Conservation (phyloP, 2,888 invertebrate species). For the Anarsia innoxiella region DNA sequence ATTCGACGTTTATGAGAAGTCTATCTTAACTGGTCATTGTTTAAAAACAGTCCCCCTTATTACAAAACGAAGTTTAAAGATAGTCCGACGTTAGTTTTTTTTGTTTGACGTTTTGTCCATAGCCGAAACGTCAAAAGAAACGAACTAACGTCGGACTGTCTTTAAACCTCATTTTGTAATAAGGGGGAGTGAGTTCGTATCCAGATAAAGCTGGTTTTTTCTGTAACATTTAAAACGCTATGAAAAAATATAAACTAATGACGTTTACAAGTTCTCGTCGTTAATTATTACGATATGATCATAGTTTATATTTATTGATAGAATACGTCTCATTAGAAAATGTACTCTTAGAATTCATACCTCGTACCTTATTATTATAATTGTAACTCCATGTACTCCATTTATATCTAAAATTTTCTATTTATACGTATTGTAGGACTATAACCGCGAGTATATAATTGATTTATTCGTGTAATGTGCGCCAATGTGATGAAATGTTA, state of each 20-base stretch:
- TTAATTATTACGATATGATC: neutral
- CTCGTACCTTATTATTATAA: conserved; percentile 22
- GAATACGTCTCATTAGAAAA: conserved; percentile 32
- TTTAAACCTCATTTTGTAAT: no score
- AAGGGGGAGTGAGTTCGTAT: no score
- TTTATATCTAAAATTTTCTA: conserved; percentile 36
- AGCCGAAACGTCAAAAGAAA: no score
- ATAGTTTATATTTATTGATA: conserved; percentile 21
- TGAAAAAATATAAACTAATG: neutral
- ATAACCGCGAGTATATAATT: conserved; percentile 49
- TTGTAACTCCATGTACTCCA: conserved; percentile 26
- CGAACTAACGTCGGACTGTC: no score
- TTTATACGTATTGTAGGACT: conserved; percentile 59
- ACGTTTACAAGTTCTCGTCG: neutral
- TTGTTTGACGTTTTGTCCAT: no score
- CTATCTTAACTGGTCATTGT: neutral
- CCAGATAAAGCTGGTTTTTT: neutral
- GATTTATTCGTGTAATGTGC: conserved; percentile 53
- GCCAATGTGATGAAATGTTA: conserved; percentile 64
- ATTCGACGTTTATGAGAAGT: neutral
- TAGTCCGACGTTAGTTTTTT: no score
- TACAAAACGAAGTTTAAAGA: no score
- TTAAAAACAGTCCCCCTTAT: neutral
- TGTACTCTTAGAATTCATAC: conserved; percentile 41
- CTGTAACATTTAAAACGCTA: neutral